Percentiles rank a stretch among this genome's conserved stretches.
These are phyloP conservation scores for Morpho deidamia DNA, from an alignment of 2,888 invertebrate genomes.

Conservation along the genomic window DNA sequence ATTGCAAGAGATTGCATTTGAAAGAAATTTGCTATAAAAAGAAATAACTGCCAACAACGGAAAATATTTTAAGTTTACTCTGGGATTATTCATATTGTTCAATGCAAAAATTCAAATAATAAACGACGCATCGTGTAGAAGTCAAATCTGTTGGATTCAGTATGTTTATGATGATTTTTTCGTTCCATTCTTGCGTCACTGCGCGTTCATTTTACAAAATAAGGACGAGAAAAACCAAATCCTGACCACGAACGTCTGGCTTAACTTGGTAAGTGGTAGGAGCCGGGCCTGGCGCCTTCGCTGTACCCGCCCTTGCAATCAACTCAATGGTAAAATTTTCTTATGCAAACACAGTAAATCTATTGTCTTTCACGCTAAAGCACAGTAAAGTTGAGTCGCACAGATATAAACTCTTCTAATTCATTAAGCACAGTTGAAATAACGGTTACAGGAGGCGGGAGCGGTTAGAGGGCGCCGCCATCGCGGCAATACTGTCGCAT, in stretches of 20 bases:
- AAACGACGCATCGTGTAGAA: background rate
- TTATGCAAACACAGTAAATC: constrained; percentile 17
- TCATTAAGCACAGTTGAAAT: constrained; percentile 20
- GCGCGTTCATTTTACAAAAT: constrained; percentile 81
- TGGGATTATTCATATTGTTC: too few relatives aligned
- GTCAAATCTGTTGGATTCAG: constrained; percentile 11
- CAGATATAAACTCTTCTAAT: constrained; percentile 4
- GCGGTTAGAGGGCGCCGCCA: constrained; percentile 56
- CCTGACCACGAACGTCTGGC: constrained; percentile 98
- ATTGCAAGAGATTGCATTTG: too few relatives aligned
- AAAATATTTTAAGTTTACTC: background rate
- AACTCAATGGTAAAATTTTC: constrained; percentile 26
- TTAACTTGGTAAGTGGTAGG: constrained; percentile 95
- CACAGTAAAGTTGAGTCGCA: constrained; percentile 33
- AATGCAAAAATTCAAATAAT: too few relatives aligned
- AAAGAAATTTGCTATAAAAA: too few relatives aligned
- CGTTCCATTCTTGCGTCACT: constrained; percentile 75
- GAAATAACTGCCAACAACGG: background rate
- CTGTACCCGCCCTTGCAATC: constrained; percentile 51
- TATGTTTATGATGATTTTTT: constrained; percentile 66
- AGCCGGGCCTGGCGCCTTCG: constrained; percentile 63
- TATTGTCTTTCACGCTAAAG: constrained; percentile 31
- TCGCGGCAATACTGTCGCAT: constrained; percentile 71
- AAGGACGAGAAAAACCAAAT: constrained; percentile 99
- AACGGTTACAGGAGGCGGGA: constrained; percentile 60